Percentiles rank a stretch among this genome's conserved stretches.
These are phyloP conservation scores for Parnassius orleans DNA, from an alignment of 2,888 invertebrate genomes.

Conservation along the genomic window DNA sequence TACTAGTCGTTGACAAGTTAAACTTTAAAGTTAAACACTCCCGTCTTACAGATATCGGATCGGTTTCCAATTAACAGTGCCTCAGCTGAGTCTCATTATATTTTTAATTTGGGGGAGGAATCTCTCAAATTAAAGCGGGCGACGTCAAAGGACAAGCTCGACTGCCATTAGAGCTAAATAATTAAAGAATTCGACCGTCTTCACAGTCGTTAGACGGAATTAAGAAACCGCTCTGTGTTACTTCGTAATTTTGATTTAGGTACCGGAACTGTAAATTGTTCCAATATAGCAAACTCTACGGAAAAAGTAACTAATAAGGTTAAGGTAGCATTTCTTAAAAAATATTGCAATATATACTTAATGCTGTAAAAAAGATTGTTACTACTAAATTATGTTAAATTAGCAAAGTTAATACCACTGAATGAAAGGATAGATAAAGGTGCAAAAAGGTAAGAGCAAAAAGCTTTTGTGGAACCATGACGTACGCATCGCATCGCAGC, in stretches of 20 bases:
- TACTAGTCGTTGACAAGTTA: slow-evolving; percentile 40
- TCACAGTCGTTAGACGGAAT: slow-evolving; percentile 70
- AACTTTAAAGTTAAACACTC: slow-evolving; percentile 54
- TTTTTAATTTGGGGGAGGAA: slow-evolving; percentile 80
- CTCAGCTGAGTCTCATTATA: slow-evolving; percentile 78
- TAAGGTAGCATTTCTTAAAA: too few species aligned
- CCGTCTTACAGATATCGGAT: slow-evolving; percentile 58
- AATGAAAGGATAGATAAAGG: slow-evolving; percentile 16
- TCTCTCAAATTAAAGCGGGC: slow-evolving; percentile 76
- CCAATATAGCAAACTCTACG: not conserved
- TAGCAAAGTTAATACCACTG: not conserved
- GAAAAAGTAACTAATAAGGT: too few species aligned
- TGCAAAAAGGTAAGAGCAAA: slow-evolving; percentile 22
- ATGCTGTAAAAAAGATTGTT: too few species aligned
- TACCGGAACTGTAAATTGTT: slow-evolving; percentile 32
- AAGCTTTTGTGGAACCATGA: slow-evolving; percentile 20
- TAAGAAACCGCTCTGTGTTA: slow-evolving; percentile 64
- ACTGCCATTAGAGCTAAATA: slow-evolving; percentile 79
- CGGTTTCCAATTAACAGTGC: slow-evolving; percentile 79
- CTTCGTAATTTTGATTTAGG: slow-evolving; percentile 70
- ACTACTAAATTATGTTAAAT: too few species aligned
- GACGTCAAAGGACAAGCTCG: slow-evolving; percentile 77
- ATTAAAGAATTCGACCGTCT: slow-evolving; percentile 79
- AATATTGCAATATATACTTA: too few species aligned
- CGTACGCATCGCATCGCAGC: slow-evolving; percentile 18